These are phyloP conservation scores for Lasioglossum zephyrum DNA, from an alignment of 2,888 invertebrate genomes.

Conservation along the genomic window DNA sequence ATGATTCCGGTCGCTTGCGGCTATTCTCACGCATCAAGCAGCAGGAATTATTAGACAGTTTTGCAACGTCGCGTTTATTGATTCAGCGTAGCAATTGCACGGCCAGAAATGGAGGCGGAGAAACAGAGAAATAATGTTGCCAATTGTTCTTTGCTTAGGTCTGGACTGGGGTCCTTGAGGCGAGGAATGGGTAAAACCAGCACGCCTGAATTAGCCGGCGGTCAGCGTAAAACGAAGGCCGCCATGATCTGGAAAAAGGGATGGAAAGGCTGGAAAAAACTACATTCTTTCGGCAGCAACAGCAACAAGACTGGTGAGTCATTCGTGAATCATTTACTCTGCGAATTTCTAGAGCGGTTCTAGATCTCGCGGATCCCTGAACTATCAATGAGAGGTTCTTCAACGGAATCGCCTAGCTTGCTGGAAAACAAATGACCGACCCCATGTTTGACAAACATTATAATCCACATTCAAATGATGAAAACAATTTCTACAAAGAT, in stretches of 20 bases:
- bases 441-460: not conserved
- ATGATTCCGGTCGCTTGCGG: not conserved
- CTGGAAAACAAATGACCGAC: not conserved
- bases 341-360: not conserved
- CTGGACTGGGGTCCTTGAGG: conserved; percentile 81
- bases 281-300: conserved; percentile 90
- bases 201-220: conserved; percentile 70
- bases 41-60: not conserved
- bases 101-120: not conserved
- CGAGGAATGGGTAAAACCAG: conserved; percentile 76
- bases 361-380: not conserved
- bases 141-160: conserved; percentile 69
- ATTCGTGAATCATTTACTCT: conserved; percentile 10
- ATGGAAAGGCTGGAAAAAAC: conserved; percentile 91
- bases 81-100: not conserved
- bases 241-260: conserved; percentile 83
- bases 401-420: not conserved
- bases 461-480: not conserved
- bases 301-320: conserved; percentile 89
- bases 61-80: conserved; percentile 1
- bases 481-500: not conserved
- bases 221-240: conserved; percentile 80
- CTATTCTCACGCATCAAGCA: not conserved
- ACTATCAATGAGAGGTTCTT: not conserved
- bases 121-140: conserved; percentile 9